Evolutionary conservation across 2,888 invertebrate genomes (phyloP).

Genomic region (Archips xylosteana): DNA sequence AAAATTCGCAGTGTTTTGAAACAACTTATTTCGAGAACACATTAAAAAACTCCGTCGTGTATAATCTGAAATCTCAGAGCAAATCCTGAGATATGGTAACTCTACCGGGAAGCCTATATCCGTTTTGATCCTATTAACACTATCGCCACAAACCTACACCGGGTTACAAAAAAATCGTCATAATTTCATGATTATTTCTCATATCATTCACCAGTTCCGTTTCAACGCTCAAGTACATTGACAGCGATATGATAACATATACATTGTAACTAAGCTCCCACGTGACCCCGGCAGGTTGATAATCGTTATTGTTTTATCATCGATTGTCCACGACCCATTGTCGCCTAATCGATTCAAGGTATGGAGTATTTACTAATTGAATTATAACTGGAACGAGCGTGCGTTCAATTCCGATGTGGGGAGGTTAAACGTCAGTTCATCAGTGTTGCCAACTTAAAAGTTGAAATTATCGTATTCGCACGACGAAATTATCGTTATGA

Average conservation of each 20-base stretch:
- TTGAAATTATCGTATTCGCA: no score
- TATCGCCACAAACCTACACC: no score
- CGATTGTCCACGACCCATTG: conserved; percentile 17
- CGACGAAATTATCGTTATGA: no score
- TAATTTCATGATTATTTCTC: not conserved
- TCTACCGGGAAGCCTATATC: no score
- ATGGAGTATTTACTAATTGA: conserved; percentile 32
- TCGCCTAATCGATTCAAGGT: conserved; percentile 18
- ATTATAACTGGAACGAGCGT: conserved; percentile 19
- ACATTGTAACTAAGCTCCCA: conserved; percentile 4
- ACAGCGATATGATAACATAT: conserved; percentile 4
- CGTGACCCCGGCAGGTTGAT: not conserved
- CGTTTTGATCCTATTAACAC: no score
- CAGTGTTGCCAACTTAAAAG: no score
- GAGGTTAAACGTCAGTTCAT: not conserved
- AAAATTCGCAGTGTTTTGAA: no score
- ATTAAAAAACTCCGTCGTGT: no score
- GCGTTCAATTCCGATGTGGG: not conserved
- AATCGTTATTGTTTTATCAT: conserved; percentile 9
- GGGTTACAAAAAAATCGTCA: no score
- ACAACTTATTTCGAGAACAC: no score
- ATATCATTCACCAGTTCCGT: not conserved
- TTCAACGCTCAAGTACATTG: not conserved
- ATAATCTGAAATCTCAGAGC: no score
- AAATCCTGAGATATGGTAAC: no score